These are phyloP conservation scores for Cydia splendana DNA, from an alignment of 1,140 invertebrate species.

Conservation along the genomic window DNA sequence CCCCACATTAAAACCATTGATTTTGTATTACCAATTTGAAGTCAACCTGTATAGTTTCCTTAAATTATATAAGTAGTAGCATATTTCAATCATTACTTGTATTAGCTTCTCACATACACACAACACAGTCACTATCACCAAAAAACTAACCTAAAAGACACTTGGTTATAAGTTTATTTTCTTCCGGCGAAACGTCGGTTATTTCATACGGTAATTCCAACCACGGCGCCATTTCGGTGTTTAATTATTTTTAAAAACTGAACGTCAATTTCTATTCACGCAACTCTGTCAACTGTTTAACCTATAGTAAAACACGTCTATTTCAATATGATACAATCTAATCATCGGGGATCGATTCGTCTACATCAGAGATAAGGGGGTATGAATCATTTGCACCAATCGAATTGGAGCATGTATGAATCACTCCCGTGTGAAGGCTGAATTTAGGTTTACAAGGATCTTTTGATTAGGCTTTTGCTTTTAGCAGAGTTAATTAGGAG, in stretches of 20 bases:
- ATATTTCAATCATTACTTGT: not conserved
- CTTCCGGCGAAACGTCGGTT: constrained; percentile 54
- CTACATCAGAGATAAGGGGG: not conserved
- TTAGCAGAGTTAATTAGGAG: no score
- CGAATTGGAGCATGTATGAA: no score
- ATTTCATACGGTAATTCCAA: constrained; percentile 63
- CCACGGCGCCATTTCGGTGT: constrained; percentile 51
- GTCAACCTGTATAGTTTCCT: no score
- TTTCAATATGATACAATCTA: constrained; percentile 30
- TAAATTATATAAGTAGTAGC: no score
- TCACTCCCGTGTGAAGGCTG: no score
- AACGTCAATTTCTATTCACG: not conserved
- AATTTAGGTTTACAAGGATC: not conserved
- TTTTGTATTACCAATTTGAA: no score
- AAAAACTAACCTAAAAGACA: constrained; percentile 60
- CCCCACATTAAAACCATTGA: no score
- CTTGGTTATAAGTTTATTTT: constrained; percentile 67
- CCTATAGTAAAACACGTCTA: not conserved
- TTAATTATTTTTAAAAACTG: constrained; percentile 3
- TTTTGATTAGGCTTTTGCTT: not conserved
- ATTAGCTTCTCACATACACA: constrained; percentile 35
- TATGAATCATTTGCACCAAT: not conserved
- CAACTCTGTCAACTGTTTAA: not conserved
- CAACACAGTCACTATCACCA: constrained; percentile 40
- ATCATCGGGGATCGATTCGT: constrained; percentile 23